phyloP scores from a whole-genome alignment of 92 coral and sea anemone species.

The Zoanthus gigantus region DNA sequence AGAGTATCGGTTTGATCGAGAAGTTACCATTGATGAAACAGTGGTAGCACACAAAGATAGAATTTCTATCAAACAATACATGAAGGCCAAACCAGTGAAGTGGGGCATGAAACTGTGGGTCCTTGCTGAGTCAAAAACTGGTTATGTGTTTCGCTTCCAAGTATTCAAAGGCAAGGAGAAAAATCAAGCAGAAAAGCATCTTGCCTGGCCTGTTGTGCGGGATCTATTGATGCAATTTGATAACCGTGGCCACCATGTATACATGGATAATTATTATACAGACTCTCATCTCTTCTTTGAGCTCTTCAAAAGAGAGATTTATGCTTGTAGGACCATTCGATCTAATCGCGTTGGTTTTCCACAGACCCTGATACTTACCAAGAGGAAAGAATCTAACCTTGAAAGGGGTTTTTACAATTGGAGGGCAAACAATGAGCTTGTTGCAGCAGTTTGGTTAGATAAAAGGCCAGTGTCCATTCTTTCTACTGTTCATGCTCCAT shows the following conservation, averaged over 20 bases:
- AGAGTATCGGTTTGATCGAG: conserved; percentile 24
- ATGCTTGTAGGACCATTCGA: not conserved
- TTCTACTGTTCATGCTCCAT: conserved; percentile 7
- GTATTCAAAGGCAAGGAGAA: conserved; percentile 28
- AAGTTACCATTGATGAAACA: conserved; percentile 55
- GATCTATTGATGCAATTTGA: conserved; percentile 22
- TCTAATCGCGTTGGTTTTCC: not conserved
- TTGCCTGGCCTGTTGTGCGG: conserved; percentile 47
- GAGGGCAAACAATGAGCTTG: conserved; percentile 25
- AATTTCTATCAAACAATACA: conserved; percentile 53
- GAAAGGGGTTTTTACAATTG: conserved; percentile 17
- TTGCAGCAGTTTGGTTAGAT: conserved; percentile 22
- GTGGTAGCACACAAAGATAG: conserved; percentile 62
- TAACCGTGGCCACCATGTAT: conserved; percentile 3
- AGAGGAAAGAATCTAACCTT: conserved; percentile 22
- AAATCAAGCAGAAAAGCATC: not conserved
- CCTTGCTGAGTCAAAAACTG: conserved; percentile 55
- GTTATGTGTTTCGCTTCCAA: conserved; percentile 61
- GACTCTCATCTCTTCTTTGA: conserved; percentile 59
- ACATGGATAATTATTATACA: conserved; percentile 65
- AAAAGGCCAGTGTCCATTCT: conserved; percentile 22
- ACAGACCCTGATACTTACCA: not conserved
- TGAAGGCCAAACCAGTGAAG: conserved; percentile 51
- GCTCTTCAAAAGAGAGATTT: not conserved
- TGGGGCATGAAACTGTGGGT: conserved; percentile 76